A percentile compares a stretch with the other conserved stretches of the same genome.
Evolutionary conservation across 2,888 invertebrate species (phyloP).

Genomic region (Agrypnus murinus): DNA sequence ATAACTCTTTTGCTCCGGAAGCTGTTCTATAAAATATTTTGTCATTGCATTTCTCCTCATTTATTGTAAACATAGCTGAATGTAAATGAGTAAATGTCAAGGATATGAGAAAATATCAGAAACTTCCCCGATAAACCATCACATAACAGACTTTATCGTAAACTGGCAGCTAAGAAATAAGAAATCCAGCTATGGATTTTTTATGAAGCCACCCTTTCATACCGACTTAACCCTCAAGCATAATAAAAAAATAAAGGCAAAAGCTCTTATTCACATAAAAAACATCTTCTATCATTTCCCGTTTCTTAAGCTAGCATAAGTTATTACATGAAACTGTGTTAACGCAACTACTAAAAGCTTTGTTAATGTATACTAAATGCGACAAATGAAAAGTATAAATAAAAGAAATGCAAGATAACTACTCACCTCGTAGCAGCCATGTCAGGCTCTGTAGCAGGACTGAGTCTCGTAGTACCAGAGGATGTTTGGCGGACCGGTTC

Average conservation of each 20-base stretch:
- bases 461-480: slow-evolving; percentile 64
- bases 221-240: slow-evolving; percentile 3
- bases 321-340: not conserved
- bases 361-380: no score
- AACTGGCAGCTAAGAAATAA: slow-evolving; percentile 28
- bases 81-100: no score
- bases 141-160: slow-evolving; percentile 19
- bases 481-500: slow-evolving; percentile 69
- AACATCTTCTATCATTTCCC: not conserved
- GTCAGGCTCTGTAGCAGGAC: slow-evolving; percentile 71
- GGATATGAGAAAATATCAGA: slow-evolving; percentile 4
- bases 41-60: no score
- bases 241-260: not conserved
- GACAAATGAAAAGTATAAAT: not conserved
- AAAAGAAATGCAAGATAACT: not conserved
- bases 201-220: slow-evolving; percentile 29
- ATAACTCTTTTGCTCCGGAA: no score
- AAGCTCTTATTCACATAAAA: not conserved
- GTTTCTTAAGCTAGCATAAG: slow-evolving; percentile 1
- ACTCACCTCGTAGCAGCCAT: slow-evolving; percentile 64
- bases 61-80: no score
- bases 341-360: no score
- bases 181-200: slow-evolving; percentile 28
- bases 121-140: slow-evolving; percentile 20
- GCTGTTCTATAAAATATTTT: no score